A percentile compares a stretch with the other conserved stretches of the same genome.
Evolutionary conservation across 1,140 invertebrate species (phyloP).

Genomic region (Aricia agestis): DNA sequence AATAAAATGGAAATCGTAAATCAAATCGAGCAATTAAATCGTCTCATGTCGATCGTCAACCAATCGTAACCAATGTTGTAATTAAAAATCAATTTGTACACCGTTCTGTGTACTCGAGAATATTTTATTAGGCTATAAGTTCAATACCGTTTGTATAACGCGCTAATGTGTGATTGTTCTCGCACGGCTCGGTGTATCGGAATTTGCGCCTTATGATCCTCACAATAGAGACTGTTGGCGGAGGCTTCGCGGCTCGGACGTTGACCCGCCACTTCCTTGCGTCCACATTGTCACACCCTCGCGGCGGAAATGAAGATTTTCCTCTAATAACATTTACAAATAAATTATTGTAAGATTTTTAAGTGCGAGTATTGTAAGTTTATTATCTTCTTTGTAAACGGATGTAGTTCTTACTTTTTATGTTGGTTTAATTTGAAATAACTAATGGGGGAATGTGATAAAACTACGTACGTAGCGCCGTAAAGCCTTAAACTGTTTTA

Average conservation of each 20-base stretch:
- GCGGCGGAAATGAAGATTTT: conserved; percentile 27
- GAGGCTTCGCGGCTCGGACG: conserved; percentile 30
- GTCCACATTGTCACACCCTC: conserved; percentile 18
- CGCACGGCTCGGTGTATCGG: conserved; percentile 15
- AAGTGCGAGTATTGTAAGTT: not conserved
- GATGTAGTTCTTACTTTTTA: not conserved
- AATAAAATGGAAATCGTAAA: too few relatives aligned
- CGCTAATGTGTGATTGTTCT: conserved; percentile 19
- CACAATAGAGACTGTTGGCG: conserved; percentile 1
- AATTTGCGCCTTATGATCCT: not conserved
- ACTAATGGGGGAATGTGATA: not conserved
- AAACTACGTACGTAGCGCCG: not conserved
- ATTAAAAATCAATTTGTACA: not conserved
- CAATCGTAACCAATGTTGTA: not conserved
- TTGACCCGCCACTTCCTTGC: conserved; percentile 30
- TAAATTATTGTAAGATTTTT: conserved; percentile 21
- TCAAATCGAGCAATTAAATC: too few relatives aligned
- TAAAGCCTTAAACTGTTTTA: conserved; percentile 14
- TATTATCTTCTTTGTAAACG: not conserved
- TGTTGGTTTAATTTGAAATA: not conserved
- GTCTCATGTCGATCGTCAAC: too few relatives aligned
- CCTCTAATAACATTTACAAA: conserved; percentile 19
- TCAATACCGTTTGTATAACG: conserved; percentile 24
- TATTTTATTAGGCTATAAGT: conserved; percentile 21
- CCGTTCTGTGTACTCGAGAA: not conserved